Conservation (phyloP, 2,888 invertebrate genomes). For the Spisula solida region DNA sequence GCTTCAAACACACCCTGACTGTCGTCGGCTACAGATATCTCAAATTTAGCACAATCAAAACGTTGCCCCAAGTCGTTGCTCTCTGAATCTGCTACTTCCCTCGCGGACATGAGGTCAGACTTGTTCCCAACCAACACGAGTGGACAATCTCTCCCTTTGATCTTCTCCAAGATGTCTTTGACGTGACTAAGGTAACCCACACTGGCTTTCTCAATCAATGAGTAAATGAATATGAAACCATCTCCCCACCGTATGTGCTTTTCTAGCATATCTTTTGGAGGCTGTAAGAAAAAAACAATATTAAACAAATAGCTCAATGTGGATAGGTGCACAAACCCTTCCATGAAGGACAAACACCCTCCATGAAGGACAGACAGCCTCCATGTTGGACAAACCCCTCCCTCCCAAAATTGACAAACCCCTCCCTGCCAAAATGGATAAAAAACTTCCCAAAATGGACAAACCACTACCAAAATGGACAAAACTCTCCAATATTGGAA, state of each 20-base stretch:
- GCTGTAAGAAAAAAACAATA: slow-evolving; percentile 64
- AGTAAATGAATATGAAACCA: slow-evolving; percentile 95
- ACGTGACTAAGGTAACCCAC: slow-evolving; percentile 94
- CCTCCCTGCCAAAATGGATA: too few species aligned
- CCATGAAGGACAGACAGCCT: too few species aligned
- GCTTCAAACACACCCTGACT: slow-evolving; percentile 80
- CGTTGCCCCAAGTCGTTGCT: slow-evolving; percentile 74
- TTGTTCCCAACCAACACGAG: slow-evolving; percentile 84
- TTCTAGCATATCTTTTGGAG: slow-evolving; percentile 75
- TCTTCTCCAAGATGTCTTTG: slow-evolving; percentile 72
- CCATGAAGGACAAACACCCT: too few species aligned
- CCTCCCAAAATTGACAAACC: too few species aligned
- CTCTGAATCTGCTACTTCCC: slow-evolving; percentile 81
- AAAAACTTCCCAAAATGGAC: too few species aligned
- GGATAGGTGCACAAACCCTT: too few species aligned
- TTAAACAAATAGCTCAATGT: neutral
- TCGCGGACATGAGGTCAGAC: slow-evolving; percentile 80
- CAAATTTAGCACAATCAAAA: slow-evolving; percentile 82
- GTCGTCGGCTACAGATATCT: slow-evolving; percentile 84
- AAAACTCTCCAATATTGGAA: too few species aligned
- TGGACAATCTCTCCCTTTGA: slow-evolving; percentile 78
- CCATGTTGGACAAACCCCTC: too few species aligned
- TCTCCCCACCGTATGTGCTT: slow-evolving; percentile 94
- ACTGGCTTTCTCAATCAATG: slow-evolving; percentile 95
- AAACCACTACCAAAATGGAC: too few species aligned